Percentiles rank a stretch among this genome's conserved stretches.
These are phyloP conservation scores for Eupithecia dodoneata DNA, from an alignment of 2,888 invertebrate species.

Conservation along the genomic window DNA sequence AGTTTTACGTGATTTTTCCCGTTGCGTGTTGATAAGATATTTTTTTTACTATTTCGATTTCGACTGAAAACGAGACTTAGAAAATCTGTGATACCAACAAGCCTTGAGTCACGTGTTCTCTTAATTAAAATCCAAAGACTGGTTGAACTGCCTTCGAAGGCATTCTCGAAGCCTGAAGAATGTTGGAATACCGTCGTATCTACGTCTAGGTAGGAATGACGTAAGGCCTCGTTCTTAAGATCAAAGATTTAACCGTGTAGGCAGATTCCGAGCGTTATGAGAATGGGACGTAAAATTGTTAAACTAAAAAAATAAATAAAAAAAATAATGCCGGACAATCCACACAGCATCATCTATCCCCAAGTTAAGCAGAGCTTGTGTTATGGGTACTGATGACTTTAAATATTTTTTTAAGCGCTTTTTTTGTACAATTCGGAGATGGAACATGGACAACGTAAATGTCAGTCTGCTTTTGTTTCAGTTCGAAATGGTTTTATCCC, in stretches of 20 bases:
- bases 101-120: not conserved
- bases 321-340: too few species aligned
- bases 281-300: not conserved
- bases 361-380: too few species aligned
- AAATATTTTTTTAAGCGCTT: too few species aligned
- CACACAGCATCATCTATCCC: too few species aligned
- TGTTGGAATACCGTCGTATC: not conserved
- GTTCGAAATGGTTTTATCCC: too few species aligned
- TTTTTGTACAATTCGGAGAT: too few species aligned
- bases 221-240: not conserved
- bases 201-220: not conserved
- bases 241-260: not conserved
- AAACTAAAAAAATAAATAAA: too few species aligned
- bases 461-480: too few species aligned
- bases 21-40: not conserved
- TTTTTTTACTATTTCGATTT: not conserved
- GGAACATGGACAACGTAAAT: too few species aligned
- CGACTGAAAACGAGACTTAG: not conserved
- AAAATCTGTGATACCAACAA: not conserved
- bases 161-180: constrained; percentile 5
- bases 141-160: not conserved
- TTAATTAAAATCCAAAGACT: constrained; percentile 5
- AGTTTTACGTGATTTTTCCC: not conserved
- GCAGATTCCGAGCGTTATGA: not conserved
- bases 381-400: too few species aligned